Evolutionary conservation across 1,140 invertebrate species (phyloP).

Genomic region (Papilio polyxenes): DNA sequence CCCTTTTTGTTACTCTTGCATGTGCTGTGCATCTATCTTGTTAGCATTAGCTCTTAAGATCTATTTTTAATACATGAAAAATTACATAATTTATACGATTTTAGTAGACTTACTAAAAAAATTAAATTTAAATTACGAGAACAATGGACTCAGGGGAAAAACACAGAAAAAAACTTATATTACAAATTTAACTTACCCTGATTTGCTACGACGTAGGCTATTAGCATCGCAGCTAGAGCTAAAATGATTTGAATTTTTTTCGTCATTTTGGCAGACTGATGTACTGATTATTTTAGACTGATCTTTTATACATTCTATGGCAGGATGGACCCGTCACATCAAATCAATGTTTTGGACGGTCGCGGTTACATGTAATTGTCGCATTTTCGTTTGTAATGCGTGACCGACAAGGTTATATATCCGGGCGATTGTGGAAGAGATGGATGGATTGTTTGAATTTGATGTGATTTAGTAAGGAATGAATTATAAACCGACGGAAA

Average conservation of each 20-base stretch:
- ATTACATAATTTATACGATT: too few species aligned
- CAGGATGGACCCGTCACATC: conserved; percentile 42
- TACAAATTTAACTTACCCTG: conserved; percentile 2
- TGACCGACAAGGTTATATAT: conserved; percentile 41
- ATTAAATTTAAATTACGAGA: not conserved
- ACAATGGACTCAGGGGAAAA: not conserved
- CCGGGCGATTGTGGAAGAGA: conserved; percentile 28
- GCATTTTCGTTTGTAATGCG: conserved; percentile 43
- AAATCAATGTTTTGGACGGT: conserved; percentile 41
- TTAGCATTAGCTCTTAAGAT: too few species aligned
- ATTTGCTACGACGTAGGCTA: conserved; percentile 1
- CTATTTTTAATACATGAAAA: too few species aligned
- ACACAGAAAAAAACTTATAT: not conserved
- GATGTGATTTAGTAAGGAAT: too few species aligned
- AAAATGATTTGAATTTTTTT: conserved; percentile 24
- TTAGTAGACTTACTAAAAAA: not conserved
- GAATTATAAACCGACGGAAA: too few species aligned
- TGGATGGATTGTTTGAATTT: not conserved
- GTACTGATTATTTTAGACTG: not conserved
- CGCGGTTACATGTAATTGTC: conserved; percentile 43
- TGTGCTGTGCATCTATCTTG: too few species aligned
- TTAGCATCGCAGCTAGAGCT: not conserved
- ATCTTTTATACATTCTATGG: conserved; percentile 43
- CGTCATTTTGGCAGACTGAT: conserved; percentile 35
- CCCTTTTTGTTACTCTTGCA: too few species aligned